Evolutionary conservation across 2,797 vertebrate genomes (phyloP).

Genomic region (Phalloptychus januarius): DNA sequence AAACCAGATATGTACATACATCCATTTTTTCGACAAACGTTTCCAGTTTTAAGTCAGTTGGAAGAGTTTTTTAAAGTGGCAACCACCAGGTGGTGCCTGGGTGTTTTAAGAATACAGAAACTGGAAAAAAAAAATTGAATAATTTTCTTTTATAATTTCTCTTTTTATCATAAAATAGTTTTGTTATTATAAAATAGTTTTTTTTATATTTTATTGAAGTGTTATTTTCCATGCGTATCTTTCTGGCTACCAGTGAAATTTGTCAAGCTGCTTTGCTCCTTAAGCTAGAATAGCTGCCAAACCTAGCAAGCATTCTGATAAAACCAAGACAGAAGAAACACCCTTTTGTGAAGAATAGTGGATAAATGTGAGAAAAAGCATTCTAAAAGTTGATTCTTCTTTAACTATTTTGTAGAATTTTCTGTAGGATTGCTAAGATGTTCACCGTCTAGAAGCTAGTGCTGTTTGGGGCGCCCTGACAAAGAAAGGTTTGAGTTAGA

Average conservation of each 20-base stretch:
- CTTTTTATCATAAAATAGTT: neutral
- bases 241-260: neutral
- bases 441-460: neutral
- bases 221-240: neutral
- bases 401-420: neutral
- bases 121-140: neutral
- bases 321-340: no score
- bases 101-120: neutral
- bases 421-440: no score
- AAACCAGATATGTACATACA: slow-evolving; percentile 2
- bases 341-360: neutral
- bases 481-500: neutral
- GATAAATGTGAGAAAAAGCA: neutral
- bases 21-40: neutral
- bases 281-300: neutral
- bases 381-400: neutral
- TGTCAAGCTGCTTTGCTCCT: neutral
- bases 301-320: no score
- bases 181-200: neutral
- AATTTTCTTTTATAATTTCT: neutral
- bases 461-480: neutral
- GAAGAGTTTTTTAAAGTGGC: neutral
- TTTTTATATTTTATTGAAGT: no score
- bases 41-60: neutral
- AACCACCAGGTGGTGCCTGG: neutral